A percentile compares a stretch with the other conserved stretches of the same genome.
phyloP scores from a whole-genome alignment of 2,888 invertebrate species.

The Cinara cedri region DNA sequence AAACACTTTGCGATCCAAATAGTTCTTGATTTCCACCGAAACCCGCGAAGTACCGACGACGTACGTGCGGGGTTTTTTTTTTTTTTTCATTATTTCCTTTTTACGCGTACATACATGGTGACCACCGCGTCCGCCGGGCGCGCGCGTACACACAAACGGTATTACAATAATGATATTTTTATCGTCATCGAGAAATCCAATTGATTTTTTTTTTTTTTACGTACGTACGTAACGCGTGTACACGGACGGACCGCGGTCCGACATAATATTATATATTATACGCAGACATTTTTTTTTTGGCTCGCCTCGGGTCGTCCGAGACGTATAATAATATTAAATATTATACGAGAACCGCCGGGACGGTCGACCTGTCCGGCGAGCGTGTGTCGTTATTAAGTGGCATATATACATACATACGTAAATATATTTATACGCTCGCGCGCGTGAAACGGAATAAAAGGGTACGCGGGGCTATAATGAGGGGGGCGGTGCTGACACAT shows the following conservation, averaged over 20 bases:
- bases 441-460: slow-evolving; percentile 36
- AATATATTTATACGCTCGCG: neutral
- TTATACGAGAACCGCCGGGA: neutral
- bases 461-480: slow-evolving; percentile 51
- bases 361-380: neutral
- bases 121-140: too few relatives aligned
- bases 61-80: neutral
- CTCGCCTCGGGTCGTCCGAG: slow-evolving; percentile 26
- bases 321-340: slow-evolving; percentile 10
- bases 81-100: too few relatives aligned
- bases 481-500: slow-evolving; percentile 56
- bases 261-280: neutral
- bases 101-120: too few relatives aligned
- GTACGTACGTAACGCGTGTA: too few relatives aligned
- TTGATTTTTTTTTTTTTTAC: slow-evolving; percentile 11
- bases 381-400: slow-evolving; percentile 53
- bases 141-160: too few relatives aligned
- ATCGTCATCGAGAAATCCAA: neutral
- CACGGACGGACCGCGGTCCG: neutral
- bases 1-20: too few relatives aligned
- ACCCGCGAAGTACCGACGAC: too few relatives aligned
- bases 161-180: too few relatives aligned
- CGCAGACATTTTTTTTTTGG: slow-evolving; percentile 3
- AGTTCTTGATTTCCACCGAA: too few relatives aligned
- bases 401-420: slow-evolving; percentile 14